Evolutionary conservation across 2,888 invertebrate species (phyloP), one percentile per base, ranked within the genome.

Genomic region (Drosophila falleni): DNA sequence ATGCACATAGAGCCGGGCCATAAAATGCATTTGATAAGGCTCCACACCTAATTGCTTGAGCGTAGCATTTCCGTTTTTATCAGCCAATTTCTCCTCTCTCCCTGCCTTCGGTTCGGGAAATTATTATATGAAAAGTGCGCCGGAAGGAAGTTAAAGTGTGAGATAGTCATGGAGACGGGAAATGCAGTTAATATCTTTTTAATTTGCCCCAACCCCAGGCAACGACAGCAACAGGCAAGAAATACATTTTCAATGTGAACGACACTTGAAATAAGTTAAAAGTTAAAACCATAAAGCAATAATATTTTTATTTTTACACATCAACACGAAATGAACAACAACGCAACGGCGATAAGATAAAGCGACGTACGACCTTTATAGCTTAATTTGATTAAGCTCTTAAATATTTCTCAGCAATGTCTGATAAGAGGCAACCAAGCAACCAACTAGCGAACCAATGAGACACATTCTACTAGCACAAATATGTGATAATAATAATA

Each of bases 371-470:
- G 87, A 87, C 89, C 90, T 87, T 87, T 87, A 87, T 89, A 80
- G 86, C 90, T 85, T 87, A 90, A 90, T 87, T 87, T 90, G 81
- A 87, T 87, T 87, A 87, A 85, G 87, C 89, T 85, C 80, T 70
- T 72, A 89, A 86, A 90, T 90, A 89, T 90, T 90, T 86, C 60
- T 72, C 72, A 75, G 54, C 53, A 58, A 55, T 66, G 44, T 60
- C 66, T 82, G 83, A 83, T 83, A 83, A 89, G 82, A 65, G n/a
- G 19, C 19, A 19, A 26, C 23, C 19, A 61, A 54, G 50, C 15
- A 19, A 59, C 16, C 11, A 9, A 29, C 53, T 19, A 67, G 66
- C 68, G 50, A 49, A 46, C 62, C 42, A 29, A 50, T 23, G 9
- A 71, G 41, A 56, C 37, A 46, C 71, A 70, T 51, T 51, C 66